Evolutionary conservation across 2,113 vertebrate species (phyloP).

Genomic region (Etheostoma cragini): DNA sequence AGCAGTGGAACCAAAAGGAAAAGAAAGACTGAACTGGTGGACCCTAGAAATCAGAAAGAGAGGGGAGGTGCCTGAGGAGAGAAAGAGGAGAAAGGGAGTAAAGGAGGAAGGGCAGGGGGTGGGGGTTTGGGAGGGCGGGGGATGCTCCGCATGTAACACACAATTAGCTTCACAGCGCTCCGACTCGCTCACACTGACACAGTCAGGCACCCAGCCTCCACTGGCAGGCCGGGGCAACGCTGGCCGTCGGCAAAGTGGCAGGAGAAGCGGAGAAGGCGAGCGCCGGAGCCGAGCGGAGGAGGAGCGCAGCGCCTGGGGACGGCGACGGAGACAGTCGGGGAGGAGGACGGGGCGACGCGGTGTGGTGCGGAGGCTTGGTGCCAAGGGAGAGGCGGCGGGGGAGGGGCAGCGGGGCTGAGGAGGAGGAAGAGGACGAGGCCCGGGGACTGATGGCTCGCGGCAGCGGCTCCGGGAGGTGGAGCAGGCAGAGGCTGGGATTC

Average conservation of each 20-base stretch:
- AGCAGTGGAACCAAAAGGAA: conserved; percentile 19
- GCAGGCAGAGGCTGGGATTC: conserved; percentile 84
- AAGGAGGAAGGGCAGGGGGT: conserved; percentile 21
- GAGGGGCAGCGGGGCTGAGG: conserved; percentile 49
- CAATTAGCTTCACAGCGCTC: conserved; percentile 33
- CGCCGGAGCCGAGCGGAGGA: conserved; percentile 50
- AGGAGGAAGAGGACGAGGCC: conserved; percentile 61
- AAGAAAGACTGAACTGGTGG: conserved; percentile 2
- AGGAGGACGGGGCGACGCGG: conserved; percentile 47
- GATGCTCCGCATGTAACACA: conserved; percentile 40
- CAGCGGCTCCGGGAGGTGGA: conserved; percentile 86
- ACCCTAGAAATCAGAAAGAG: conserved; percentile 36
- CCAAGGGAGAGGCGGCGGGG: conserved; percentile 63
- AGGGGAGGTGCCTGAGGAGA: conserved; percentile 38
- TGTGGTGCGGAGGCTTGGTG: conserved; percentile 70
- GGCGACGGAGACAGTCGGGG: conserved; percentile 21
- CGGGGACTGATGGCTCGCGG: conserved; percentile 76
- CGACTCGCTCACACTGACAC: conserved; percentile 35
- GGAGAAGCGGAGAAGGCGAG: conserved; percentile 67
- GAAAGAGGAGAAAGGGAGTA: conserved; percentile 44
- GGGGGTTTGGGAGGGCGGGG: neutral
- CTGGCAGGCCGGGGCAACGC: conserved; percentile 63
- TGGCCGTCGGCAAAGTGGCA: conserved; percentile 74
- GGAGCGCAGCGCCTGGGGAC: conserved; percentile 35
- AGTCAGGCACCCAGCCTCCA: conserved; percentile 53